Evolutionary conservation across 2,888 invertebrate species (phyloP).

Genomic region (Latrodectus elegans): DNA sequence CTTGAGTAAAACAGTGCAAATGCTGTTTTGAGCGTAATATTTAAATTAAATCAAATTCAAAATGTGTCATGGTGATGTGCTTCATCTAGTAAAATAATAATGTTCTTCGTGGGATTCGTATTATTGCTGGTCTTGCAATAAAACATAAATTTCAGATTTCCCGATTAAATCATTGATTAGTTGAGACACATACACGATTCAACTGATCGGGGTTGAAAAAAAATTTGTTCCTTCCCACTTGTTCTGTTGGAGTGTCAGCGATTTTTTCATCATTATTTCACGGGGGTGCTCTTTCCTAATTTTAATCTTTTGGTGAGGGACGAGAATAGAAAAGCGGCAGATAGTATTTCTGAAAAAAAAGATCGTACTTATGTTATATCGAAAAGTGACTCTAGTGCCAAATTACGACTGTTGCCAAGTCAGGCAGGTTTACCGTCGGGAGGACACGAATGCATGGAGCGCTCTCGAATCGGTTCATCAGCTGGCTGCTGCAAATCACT

Average conservation of each 20-base stretch:
- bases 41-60: too few species aligned
- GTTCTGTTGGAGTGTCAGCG: not conserved
- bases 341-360: conserved; percentile 26
- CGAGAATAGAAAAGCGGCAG: conserved; percentile 51
- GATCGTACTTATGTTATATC: conserved; percentile 34
- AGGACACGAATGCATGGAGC: conserved; percentile 37
- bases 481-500: conserved; percentile 64
- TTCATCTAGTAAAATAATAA: too few species aligned
- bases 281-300: not conserved
- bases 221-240: too few species aligned
- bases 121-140: too few species aligned
- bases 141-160: too few species aligned
- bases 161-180: too few species aligned
- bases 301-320: not conserved
- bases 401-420: conserved; percentile 48
- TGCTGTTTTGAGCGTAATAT: too few species aligned
- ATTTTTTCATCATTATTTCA: not conserved
- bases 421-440: conserved; percentile 26
- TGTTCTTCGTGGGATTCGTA: too few species aligned
- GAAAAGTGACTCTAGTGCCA: conserved; percentile 51
- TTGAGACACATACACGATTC: too few species aligned
- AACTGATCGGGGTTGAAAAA: too few species aligned
- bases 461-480: conserved; percentile 65
- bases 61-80: too few species aligned
- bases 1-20: too few species aligned